These are phyloP conservation scores for Empidonax alnorum DNA, from an alignment of 2,113 vertebrate species.

Conservation along the genomic window DNA sequence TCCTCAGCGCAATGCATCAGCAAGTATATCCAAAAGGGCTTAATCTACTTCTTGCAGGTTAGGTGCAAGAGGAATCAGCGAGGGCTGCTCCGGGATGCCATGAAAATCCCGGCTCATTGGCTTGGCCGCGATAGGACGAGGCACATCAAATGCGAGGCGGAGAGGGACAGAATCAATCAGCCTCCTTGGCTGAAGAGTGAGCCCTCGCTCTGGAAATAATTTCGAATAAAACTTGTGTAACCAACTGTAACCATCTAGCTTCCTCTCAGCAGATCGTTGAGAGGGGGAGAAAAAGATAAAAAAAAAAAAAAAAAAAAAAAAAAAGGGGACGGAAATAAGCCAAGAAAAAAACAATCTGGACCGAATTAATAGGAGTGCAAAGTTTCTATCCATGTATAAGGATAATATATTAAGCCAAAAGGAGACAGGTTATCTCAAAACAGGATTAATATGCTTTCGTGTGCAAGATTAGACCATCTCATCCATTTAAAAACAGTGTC, in stretches of 20 bases:
- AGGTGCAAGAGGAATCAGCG: background rate
- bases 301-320: no score
- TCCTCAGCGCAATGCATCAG: slow-evolving; percentile 60
- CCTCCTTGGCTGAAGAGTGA: background rate
- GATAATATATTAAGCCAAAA: slow-evolving; percentile 19
- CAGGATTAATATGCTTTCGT: slow-evolving; percentile 67
- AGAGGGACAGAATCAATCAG: background rate
- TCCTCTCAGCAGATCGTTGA: background rate
- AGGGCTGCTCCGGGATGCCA: background rate
- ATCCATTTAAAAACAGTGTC: slow-evolving; percentile 40
- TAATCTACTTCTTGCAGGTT: slow-evolving; percentile 55
- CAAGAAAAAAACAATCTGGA: background rate
- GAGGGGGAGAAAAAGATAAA: background rate
- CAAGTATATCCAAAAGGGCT: slow-evolving; percentile 53
- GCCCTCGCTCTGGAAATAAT: slow-evolving; percentile 18
- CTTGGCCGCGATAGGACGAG: background rate
- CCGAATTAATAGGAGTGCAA: background rate
- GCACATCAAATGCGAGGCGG: background rate
- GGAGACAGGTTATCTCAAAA: slow-evolving; percentile 65
- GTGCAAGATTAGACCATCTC: slow-evolving; percentile 70
- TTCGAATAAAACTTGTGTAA: slow-evolving; percentile 45
- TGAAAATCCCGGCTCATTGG: slow-evolving; percentile 29
- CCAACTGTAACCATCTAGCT: background rate
- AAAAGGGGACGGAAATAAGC: background rate
- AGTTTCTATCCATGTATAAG: slow-evolving; percentile 28